Evolutionary conservation across 30 jellyfish, hydroid and myxozoan species (phyloP).

Genomic region (Aurelia sp.): DNA sequence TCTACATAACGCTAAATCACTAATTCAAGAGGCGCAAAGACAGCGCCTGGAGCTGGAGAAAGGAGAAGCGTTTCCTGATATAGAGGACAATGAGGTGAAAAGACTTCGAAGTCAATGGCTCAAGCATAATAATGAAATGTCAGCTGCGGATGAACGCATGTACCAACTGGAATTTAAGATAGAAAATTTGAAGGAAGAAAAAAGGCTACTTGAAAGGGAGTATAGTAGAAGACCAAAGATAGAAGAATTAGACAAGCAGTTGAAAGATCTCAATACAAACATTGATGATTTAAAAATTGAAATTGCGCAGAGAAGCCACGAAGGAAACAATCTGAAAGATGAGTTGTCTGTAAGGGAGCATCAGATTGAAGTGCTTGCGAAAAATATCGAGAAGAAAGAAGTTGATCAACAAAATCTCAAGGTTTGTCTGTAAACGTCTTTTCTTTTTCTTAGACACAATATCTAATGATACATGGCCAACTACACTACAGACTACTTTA

Average conservation of each 20-base stretch:
- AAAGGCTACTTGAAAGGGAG: constrained; percentile 74
- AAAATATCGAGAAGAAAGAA: constrained; percentile 70
- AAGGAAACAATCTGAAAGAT: constrained; percentile 76
- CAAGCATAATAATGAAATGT: constrained; percentile 73
- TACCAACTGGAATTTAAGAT: constrained; percentile 68
- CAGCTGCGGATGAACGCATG: constrained; percentile 83
- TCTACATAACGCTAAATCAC: constrained; percentile 76
- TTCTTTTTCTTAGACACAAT: no score
- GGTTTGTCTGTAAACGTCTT: constrained; percentile 30
- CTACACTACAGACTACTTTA: no score
- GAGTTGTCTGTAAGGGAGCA: constrained; percentile 63
- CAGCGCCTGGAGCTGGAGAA: constrained; percentile 74
- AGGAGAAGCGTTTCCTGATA: constrained; percentile 90
- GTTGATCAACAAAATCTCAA: constrained; percentile 70
- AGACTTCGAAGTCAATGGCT: constrained; percentile 74
- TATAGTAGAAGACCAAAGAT: constrained; percentile 78
- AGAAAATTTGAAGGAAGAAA: constrained; percentile 84
- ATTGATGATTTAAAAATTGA: constrained; percentile 83
- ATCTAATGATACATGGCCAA: no score
- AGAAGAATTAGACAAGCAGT: constrained; percentile 83
- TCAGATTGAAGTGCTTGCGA: constrained; percentile 36
- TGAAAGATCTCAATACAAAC: constrained; percentile 57
- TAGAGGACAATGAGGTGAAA: constrained; percentile 91
- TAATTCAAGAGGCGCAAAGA: constrained; percentile 73
- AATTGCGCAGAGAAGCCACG: constrained; percentile 87